Conservation (phyloP, 2,888 invertebrate species). For the Pinctada fucata region DNA sequence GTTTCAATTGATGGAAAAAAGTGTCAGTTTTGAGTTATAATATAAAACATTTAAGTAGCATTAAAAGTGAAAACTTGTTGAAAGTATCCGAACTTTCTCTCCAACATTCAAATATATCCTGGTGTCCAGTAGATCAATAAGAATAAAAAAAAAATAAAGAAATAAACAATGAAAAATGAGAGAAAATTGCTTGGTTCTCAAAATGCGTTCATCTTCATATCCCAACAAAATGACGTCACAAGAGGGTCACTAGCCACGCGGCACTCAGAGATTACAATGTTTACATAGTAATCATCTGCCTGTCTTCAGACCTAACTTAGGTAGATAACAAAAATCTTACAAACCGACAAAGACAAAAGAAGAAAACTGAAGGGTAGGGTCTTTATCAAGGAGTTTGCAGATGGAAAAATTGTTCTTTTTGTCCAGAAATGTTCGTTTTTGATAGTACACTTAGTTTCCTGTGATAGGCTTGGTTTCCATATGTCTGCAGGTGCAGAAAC, state of each 20-base stretch:
- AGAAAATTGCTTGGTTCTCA: too few relatives aligned
- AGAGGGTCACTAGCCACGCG: neutral
- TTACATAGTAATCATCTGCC: neutral
- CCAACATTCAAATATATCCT: too few relatives aligned
- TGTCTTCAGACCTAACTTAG: neutral
- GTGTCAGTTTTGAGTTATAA: too few relatives aligned
- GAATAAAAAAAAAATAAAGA: too few relatives aligned
- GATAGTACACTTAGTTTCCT: neutral
- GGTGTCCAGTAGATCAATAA: too few relatives aligned
- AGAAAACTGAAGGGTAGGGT: neutral
- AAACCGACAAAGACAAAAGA: constrained; percentile 1
- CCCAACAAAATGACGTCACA: neutral
- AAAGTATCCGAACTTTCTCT: too few relatives aligned
- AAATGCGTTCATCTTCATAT: neutral
- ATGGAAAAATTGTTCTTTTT: neutral
- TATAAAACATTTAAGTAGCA: too few relatives aligned
- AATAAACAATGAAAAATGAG: too few relatives aligned
- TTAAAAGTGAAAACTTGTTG: too few relatives aligned
- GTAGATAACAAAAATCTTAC: neutral
- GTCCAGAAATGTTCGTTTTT: neutral
- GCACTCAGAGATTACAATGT: constrained; percentile 1
- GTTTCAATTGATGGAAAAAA: too few relatives aligned
- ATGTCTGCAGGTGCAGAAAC: neutral
- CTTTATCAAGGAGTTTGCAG: neutral
- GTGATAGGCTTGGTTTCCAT: neutral